A percentile compares a stretch with the other conserved stretches of the same genome.
phyloP scores from a whole-genome alignment of 2,888 invertebrate species.

The Clistopyga incitator region DNA sequence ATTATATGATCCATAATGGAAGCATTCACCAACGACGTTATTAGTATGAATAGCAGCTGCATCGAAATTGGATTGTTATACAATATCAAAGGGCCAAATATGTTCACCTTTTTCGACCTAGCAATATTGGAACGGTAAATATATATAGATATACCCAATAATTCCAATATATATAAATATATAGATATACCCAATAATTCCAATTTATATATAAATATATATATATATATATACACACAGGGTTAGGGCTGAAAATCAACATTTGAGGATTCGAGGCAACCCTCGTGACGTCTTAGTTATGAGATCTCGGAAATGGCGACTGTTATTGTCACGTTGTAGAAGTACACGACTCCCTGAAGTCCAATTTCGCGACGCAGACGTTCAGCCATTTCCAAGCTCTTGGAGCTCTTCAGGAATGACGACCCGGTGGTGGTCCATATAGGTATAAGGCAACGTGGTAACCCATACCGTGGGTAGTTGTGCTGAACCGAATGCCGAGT shows the following conservation, averaged over 20 bases:
- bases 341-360: slow-evolving; percentile 71
- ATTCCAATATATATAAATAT: too few relatives aligned
- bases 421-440: background rate
- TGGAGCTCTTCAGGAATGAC: slow-evolving; percentile 27
- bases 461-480: background rate
- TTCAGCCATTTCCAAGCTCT: slow-evolving; percentile 43
- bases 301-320: slow-evolving; percentile 42
- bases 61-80: slow-evolving; percentile 24
- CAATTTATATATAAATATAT: too few relatives aligned
- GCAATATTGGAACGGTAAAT: slow-evolving; percentile 7
- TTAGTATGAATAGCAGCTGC: slow-evolving; percentile 1
- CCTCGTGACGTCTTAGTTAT: slow-evolving; percentile 46
- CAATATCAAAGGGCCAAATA: background rate
- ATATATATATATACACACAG: too few relatives aligned
- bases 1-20: background rate
- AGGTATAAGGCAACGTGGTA: background rate
- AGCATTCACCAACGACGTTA: background rate
- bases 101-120: background rate
- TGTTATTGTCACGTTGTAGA: slow-evolving; percentile 71
- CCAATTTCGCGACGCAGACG: slow-evolving; percentile 73
- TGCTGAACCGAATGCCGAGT: background rate
- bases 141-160: too few relatives aligned
- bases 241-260: background rate
- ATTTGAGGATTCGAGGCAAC: slow-evolving; percentile 17
- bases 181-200: too few relatives aligned